Evolutionary conservation across 64 coral and sea anemone species (phyloP), one percentile per base, ranked within the genome.

Genomic region (Montipora cactus): DNA sequence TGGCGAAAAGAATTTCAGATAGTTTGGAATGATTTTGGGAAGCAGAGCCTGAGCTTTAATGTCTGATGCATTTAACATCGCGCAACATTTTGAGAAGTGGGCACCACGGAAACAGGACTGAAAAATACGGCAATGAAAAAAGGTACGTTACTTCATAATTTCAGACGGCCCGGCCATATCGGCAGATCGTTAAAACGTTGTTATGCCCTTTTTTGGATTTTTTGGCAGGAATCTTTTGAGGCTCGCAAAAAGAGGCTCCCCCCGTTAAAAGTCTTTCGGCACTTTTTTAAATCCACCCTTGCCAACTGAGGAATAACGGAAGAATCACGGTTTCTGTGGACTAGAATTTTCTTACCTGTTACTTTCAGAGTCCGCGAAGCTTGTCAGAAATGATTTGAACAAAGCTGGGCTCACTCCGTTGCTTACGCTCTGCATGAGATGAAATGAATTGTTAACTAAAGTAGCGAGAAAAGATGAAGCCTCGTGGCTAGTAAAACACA

Each of bases 401-500:
- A 77, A 67, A 75, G 76, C 48, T 21, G 87, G 76, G 46, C 87
- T 89, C 10, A 77, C 72, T 77, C 87, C 87, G 6, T 67, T 44
- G 16, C 76, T 20, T 7, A 89, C 74, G 47, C 16, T 86, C 47
- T 77, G 48, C 51, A 20, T 52, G 8, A 77, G 28, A 5, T 73
- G 70, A 21, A 79, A 78, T 7, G 73, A 61, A 44, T 88, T 21
- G 5, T 69, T 20, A 23, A 37, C 2, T 6, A 66, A 4, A 4
- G 15, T 4, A 8, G 7, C n/a, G 8, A 66, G 28, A 67, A 89
- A 67, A 22, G 5, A 4, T 8, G 78, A 78, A 37, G 57, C 93
- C 84, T 96, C 95, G 11, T 96, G 67, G 22, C 28, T 37, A 37
- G 28, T 37, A 37, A 37, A 37, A 37, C 28, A 37, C 0, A 37